Conservation (phyloP, 2,888 invertebrate genomes). For the Steinernema hermaphroditum region DNA sequence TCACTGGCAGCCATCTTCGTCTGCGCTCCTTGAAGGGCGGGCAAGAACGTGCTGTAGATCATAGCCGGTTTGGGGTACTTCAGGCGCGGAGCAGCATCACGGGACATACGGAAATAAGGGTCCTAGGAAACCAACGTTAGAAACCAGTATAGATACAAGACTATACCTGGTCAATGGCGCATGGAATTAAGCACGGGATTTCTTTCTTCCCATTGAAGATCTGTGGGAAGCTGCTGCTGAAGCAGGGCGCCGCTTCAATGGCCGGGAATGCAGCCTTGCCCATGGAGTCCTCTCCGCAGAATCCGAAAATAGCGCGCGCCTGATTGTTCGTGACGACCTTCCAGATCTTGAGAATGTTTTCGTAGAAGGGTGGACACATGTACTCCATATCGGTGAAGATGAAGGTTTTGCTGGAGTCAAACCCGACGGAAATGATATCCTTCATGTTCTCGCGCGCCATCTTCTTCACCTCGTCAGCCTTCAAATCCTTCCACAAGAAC, state of each 20-base stretch:
- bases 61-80: slow-evolving; percentile 85
- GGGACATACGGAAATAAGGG: slow-evolving; percentile 97
- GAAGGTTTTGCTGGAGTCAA: slow-evolving; percentile 89
- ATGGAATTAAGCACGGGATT: slow-evolving; percentile 85
- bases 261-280: slow-evolving; percentile 90
- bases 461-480: slow-evolving; percentile 77
- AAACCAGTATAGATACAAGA: neutral
- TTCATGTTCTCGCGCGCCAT: slow-evolving; percentile 89
- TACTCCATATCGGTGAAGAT: slow-evolving; percentile 92
- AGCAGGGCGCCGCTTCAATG: slow-evolving; percentile 87
- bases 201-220: slow-evolving; percentile 73
- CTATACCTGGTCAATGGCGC: slow-evolving; percentile 91
- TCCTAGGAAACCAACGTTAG: slow-evolving; percentile 71
- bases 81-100: slow-evolving; percentile 92
- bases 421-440: slow-evolving; percentile 96
- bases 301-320: slow-evolving; percentile 96
- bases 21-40: slow-evolving; percentile 91
- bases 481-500: slow-evolving; percentile 90
- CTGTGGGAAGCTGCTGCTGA: slow-evolving; percentile 68
- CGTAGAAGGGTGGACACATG: slow-evolving; percentile 90
- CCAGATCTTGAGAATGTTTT: slow-evolving; percentile 87
- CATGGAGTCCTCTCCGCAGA: slow-evolving; percentile 90
- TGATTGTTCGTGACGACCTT: slow-evolving; percentile 95
- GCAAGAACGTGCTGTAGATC: slow-evolving; percentile 81
- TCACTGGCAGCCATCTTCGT: slow-evolving; percentile 99